A percentile compares a stretch with the other conserved stretches of the same genome.
Evolutionary conservation across 2,888 invertebrate genomes (phyloP).

Genomic region (Piscicola geometra): DNA sequence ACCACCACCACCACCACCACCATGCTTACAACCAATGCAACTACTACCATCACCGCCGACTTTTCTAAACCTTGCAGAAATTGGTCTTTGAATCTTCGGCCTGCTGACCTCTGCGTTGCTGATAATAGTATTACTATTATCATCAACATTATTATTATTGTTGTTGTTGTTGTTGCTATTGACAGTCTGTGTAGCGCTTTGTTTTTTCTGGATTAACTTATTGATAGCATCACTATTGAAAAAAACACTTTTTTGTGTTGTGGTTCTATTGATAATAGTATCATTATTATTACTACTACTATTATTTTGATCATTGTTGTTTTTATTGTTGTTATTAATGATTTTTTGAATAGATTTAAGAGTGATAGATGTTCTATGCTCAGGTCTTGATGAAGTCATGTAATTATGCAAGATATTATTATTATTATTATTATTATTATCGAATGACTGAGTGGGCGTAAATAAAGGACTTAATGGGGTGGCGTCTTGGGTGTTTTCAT

Average conservation of each 20-base stretch:
- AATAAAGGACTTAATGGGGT: background rate
- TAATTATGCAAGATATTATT: too few species aligned
- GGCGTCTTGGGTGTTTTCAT: background rate
- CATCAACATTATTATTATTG: background rate
- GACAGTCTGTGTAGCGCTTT: background rate
- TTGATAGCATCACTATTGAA: background rate
- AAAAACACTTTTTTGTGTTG: too few species aligned
- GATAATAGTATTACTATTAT: background rate
- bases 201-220: background rate
- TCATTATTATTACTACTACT: too few species aligned
- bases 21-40: background rate
- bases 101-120: background rate
- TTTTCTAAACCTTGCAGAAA: constrained; percentile 17
- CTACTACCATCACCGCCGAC: background rate
- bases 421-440: background rate
- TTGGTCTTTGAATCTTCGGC: constrained; percentile 20
- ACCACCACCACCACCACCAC: background rate
- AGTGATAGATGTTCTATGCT: too few species aligned
- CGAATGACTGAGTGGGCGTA: background rate
- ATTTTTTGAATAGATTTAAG: too few species aligned
- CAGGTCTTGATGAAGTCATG: too few species aligned
- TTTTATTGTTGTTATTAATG: too few species aligned
- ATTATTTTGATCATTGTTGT: too few species aligned
- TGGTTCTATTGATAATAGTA: too few species aligned
- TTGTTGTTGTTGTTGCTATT: constrained; percentile 2